These are phyloP conservation scores for Clivina fossor DNA, from an alignment of 2,888 invertebrate genomes.

Conservation along the genomic window DNA sequence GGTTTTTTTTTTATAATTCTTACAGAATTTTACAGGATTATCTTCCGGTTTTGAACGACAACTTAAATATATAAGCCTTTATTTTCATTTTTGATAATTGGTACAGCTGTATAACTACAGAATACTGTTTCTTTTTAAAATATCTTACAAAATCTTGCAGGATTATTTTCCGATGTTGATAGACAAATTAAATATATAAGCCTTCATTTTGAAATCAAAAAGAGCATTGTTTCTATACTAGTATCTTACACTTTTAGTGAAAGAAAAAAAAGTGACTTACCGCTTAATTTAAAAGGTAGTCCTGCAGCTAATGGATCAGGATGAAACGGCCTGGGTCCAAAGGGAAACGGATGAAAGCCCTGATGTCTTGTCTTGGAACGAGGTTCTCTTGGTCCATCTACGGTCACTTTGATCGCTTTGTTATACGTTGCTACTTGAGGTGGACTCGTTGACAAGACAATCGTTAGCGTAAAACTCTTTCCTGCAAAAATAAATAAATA, in stretches of 20 bases:
- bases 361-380: constrained; percentile 90
- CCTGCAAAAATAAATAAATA: constrained; percentile 65
- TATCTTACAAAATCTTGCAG: neutral
- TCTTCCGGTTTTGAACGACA: no score
- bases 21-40: no score
- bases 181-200: no score
- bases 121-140: constrained; percentile 1
- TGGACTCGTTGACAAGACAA: constrained; percentile 90
- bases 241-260: constrained; percentile 3
- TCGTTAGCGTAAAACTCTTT: constrained; percentile 95
- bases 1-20: no score
- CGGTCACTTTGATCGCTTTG: constrained; percentile 99
- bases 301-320: constrained; percentile 77
- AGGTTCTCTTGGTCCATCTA: constrained; percentile 97
- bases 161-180: no score
- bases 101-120: no score
- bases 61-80: no score
- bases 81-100: no score
- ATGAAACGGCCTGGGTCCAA: constrained; percentile 79
- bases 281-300: constrained; percentile 82
- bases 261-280: constrained; percentile 65
- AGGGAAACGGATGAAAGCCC: constrained; percentile 86
- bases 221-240: neutral
- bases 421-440: constrained; percentile 96
- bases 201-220: neutral